Conservation (phyloP, 2,113 vertebrate genomes). For the Elanoides forficatus region DNA sequence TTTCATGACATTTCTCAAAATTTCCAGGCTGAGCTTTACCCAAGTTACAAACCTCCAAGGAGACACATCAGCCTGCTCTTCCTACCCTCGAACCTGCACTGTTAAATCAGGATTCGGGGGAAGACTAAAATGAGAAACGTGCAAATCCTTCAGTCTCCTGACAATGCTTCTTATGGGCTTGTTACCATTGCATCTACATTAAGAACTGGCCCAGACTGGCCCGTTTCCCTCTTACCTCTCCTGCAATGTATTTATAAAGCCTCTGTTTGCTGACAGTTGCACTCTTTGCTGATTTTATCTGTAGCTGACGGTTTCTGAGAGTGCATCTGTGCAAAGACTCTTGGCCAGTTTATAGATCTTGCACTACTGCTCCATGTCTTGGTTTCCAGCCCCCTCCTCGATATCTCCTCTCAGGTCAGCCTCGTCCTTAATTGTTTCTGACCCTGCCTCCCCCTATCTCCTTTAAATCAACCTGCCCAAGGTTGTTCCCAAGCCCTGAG, state of each 20-base stretch:
- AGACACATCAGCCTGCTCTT: neutral
- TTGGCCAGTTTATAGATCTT: neutral
- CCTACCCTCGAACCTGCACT: neutral
- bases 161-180: accelerated
- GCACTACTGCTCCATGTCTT: neutral
- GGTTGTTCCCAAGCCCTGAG: neutral
- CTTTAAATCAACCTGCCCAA: neutral
- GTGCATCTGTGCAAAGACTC: neutral
- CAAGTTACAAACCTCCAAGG: neutral
- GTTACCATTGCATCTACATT: neutral
- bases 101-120: neutral
- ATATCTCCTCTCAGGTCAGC: neutral
- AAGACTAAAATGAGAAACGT: neutral
- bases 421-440: neutral
- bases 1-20: neutral
- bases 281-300: neutral
- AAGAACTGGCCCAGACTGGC: neutral
- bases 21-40: neutral
- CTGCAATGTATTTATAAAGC: neutral
- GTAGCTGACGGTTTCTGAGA: neutral
- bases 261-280: neutral
- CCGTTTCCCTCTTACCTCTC: neutral
- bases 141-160: neutral
- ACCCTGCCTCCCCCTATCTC: neutral
- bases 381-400: neutral